Evolutionary conservation across 2,113 vertebrate genomes (phyloP).

Genomic region (Bambusicola thoracicus): DNA sequence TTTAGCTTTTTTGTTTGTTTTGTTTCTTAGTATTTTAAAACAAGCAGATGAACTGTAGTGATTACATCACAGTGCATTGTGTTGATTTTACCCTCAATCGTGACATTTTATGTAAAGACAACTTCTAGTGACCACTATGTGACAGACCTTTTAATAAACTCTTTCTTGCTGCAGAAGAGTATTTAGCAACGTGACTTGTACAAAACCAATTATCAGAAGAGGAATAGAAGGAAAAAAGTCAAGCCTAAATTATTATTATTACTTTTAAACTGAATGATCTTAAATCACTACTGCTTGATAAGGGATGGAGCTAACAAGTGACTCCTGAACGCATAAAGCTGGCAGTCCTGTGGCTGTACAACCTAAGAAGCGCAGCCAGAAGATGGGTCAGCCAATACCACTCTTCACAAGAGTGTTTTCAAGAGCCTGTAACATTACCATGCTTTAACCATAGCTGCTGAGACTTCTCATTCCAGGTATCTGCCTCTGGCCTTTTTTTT

Average conservation of each 20-base stretch:
- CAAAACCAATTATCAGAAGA: background rate
- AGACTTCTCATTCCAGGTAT: conserved; percentile 55
- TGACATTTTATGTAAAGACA: background rate
- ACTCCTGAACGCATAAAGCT: conserved; percentile 20
- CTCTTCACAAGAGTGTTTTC: conserved; percentile 44
- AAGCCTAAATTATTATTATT: background rate
- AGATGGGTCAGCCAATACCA: conserved; percentile 5
- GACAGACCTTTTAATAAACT: background rate
- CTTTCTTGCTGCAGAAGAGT: background rate
- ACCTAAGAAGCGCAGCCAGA: background rate
- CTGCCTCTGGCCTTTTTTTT: background rate
- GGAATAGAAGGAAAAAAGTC: background rate
- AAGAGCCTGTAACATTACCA: conserved; percentile 25
- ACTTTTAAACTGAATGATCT: background rate
- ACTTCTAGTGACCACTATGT: background rate
- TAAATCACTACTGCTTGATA: conserved; percentile 1
- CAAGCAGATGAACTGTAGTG: background rate
- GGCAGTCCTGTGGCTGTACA: background rate
- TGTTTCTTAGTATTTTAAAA: background rate
- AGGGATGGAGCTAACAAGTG: conserved; percentile 29
- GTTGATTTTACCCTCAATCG: background rate
- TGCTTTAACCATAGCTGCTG: conserved; percentile 22
- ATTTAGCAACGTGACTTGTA: background rate
- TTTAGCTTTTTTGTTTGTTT: background rate
- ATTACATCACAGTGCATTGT: background rate